These are phyloP conservation scores for Synergus umbraculus DNA, from an alignment of 2,888 invertebrate species.

Conservation along the genomic window DNA sequence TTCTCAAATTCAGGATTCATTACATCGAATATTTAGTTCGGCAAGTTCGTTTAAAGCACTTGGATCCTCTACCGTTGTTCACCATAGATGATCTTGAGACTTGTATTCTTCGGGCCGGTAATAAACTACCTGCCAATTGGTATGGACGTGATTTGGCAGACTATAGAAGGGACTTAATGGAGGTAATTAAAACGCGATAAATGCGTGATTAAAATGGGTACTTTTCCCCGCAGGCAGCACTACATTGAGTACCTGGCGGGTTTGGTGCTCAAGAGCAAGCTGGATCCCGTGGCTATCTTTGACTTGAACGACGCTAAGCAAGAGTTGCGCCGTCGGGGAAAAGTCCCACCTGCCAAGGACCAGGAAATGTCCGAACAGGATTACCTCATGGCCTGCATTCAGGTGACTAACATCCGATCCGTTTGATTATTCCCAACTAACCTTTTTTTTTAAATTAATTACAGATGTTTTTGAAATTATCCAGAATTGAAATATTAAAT, in stretches of 20 bases:
- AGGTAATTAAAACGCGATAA: constrained; percentile 75
- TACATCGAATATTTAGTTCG: constrained; percentile 93
- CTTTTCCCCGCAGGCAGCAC: constrained; percentile 87
- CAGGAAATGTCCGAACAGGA: constrained; percentile 91
- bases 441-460: neutral
- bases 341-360: constrained; percentile 89
- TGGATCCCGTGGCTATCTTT: constrained; percentile 95
- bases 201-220: constrained; percentile 70
- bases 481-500: neutral
- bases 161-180: constrained; percentile 78
- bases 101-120: constrained; percentile 86
- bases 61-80: constrained; percentile 89
- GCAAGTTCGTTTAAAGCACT: constrained; percentile 83
- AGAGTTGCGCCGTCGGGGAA: constrained; percentile 90
- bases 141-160: constrained; percentile 81
- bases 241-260: constrained; percentile 97
- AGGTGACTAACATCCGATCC: constrained; percentile 81
- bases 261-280: constrained; percentile 87
- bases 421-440: neutral
- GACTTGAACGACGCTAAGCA: constrained; percentile 92
- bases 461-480: neutral
- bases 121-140: constrained; percentile 86
- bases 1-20: constrained; percentile 85
- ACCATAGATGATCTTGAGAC: constrained; percentile 90
- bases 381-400: constrained; percentile 90